phyloP scores from a whole-genome alignment of 2,113 vertebrate species.

The Cinclus mexicanus region DNA sequence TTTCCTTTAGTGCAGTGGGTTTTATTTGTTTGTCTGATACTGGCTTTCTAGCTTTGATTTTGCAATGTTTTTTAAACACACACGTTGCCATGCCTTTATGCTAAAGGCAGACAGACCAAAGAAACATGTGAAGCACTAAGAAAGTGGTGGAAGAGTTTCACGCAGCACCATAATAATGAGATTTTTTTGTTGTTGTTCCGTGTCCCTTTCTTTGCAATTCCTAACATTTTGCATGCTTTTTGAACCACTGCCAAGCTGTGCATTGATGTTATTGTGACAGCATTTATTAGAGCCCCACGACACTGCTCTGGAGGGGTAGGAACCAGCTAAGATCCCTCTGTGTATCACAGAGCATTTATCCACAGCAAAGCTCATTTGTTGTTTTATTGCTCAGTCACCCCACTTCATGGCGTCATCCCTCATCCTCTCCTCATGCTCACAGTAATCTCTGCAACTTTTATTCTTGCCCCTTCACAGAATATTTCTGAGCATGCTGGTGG shows the following conservation, averaged over 20 bases:
- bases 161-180: not conserved
- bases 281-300: not conserved
- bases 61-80: conserved; percentile 7
- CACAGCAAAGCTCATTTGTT: not conserved
- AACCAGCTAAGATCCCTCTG: not conserved
- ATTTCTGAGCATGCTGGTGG: not conserved
- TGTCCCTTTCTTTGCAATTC: not conserved
- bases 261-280: not conserved
- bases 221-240: not conserved
- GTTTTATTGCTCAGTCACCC: not conserved
- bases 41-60: conserved; percentile 11
- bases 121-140: not conserved
- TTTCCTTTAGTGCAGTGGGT: not conserved
- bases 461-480: not conserved
- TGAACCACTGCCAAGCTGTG: not conserved
- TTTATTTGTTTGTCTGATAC: not conserved
- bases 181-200: not conserved
- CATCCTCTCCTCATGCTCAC: not conserved
- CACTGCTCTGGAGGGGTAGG: accelerated
- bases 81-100: not conserved
- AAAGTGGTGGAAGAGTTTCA: not conserved
- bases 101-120: not conserved
- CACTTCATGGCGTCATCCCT: not conserved
- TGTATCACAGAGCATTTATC: not conserved
- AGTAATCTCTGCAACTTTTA: not conserved